These are phyloP conservation scores for Ptilonorhynchus violaceus DNA, from an alignment of 2,113 vertebrate genomes.

Conservation along the genomic window DNA sequence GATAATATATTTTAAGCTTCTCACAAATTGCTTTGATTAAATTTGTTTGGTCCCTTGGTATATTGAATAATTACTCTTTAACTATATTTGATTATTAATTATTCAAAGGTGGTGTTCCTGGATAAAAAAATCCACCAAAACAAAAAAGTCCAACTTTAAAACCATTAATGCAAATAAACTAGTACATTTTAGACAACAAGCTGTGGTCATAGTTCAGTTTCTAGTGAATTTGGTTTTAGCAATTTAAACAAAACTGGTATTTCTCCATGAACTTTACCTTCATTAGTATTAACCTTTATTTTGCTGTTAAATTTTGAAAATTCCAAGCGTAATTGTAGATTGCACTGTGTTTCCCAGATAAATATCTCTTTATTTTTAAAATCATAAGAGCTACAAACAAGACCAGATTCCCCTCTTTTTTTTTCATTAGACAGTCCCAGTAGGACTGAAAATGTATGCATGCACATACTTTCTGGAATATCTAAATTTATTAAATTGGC, in stretches of 20 bases:
- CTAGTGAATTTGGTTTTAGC: neutral
- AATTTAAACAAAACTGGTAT: neutral
- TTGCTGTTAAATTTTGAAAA: neutral
- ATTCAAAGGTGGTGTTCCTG: neutral
- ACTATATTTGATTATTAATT: neutral
- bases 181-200: neutral
- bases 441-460: neutral
- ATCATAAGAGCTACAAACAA: neutral
- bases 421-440: neutral
- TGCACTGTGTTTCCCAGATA: neutral
- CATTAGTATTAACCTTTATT: neutral
- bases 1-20: neutral
- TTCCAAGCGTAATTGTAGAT: neutral
- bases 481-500: neutral
- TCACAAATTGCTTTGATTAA: neutral
- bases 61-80: neutral
- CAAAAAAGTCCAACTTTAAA: neutral
- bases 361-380: neutral
- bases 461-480: neutral
- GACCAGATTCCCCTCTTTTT: neutral
- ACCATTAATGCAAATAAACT: neutral
- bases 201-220: neutral
- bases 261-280: neutral
- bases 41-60: neutral
- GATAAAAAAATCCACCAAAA: neutral